Evolutionary conservation across 2,797 vertebrate species (phyloP), one percentile per base, ranked within the genome.

Genomic region (Intellagama lesueurii): DNA sequence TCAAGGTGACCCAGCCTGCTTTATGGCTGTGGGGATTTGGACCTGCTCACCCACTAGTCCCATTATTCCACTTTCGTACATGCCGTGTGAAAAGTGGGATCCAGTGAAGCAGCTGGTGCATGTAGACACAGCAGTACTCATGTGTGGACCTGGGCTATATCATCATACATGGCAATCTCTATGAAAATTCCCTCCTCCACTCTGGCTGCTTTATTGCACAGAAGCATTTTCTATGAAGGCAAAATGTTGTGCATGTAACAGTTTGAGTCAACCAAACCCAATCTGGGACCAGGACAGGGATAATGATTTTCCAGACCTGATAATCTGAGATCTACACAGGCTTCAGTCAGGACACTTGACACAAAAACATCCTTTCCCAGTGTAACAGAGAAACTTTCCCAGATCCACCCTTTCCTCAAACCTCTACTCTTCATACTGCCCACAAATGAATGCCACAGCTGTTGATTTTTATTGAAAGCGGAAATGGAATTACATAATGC

Each of bases 401-500:
- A 26, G 12, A 22, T 5, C 56, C 30, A 12, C 26, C 28, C 81
- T 82, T 70, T 40, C 19, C 47, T 22, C 24, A 79, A 0, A 30
- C 28, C 35, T 75, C 68, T 9, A 28, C 35, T 56, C 52, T 56
- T 56, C 14, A 14, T 52, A 3, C 11, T 64, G 5, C 35, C 69
- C 11, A 28, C 30, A 73, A 85, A 64, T 32, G 22, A 69, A 69
- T 68, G 9, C 69, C 40, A 66, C 14, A 85, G 30, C 35, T 40
- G 22, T 66, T 79, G 28, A 89, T 32, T 69, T 70, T 64, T 80
- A 85, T 73, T 35, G 16, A 81, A 85, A 28, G n/a, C n/a, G 69
- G 75, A 89, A 85, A 76, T 19, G 26, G 19, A 75, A 88, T 64
- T 24, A 73, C 52, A 44, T 70, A 47, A 32, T 17, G 16, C 2